These are phyloP conservation scores for Hypomecis atomaria DNA, from an alignment of 2,888 invertebrate species.

Conservation along the genomic window DNA sequence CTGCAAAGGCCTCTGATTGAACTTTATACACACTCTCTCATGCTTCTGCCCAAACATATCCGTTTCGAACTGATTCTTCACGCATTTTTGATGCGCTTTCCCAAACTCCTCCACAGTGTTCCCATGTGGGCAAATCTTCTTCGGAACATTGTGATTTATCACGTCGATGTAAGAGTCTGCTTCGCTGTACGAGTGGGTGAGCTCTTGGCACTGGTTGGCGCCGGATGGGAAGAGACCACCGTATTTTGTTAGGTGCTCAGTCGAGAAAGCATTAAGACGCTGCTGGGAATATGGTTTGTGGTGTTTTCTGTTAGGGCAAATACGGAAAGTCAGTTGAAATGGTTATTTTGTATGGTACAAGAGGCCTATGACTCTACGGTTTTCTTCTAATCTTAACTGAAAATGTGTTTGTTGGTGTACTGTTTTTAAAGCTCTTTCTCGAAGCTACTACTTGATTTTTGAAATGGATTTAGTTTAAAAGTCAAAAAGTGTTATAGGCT, in stretches of 20 bases:
- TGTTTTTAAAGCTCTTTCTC: not conserved
- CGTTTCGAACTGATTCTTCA: slow-evolving; percentile 71
- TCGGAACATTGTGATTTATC: slow-evolving; percentile 65
- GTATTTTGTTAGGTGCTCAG: slow-evolving; percentile 80
- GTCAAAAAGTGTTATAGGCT: not conserved
- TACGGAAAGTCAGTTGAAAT: slow-evolving; percentile 66
- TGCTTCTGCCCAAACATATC: slow-evolving; percentile 74
- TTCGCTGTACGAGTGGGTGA: slow-evolving; percentile 80
- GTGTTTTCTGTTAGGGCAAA: slow-evolving; percentile 78
- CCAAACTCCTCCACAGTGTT: slow-evolving; percentile 80
- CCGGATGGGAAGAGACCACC: slow-evolving; percentile 81
- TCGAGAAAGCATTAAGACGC: slow-evolving; percentile 82
- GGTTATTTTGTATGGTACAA: slow-evolving; percentile 40
- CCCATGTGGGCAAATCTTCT: slow-evolving; percentile 77
- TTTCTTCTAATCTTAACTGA: slow-evolving; percentile 15
- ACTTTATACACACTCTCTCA: slow-evolving; percentile 80
- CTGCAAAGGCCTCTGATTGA: slow-evolving; percentile 78
- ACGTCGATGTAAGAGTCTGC: slow-evolving; percentile 80
- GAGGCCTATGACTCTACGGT: slow-evolving; percentile 31
- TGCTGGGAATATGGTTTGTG: slow-evolving; percentile 83
- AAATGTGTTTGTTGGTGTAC: not conserved
- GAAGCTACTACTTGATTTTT: too few relatives aligned
- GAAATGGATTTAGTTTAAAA: too few relatives aligned
- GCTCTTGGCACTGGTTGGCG: slow-evolving; percentile 77
- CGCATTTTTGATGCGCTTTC: slow-evolving; percentile 80